phyloP scores from a whole-genome alignment of 2,888 invertebrate species.

The Limnephilus marmoratus region DNA sequence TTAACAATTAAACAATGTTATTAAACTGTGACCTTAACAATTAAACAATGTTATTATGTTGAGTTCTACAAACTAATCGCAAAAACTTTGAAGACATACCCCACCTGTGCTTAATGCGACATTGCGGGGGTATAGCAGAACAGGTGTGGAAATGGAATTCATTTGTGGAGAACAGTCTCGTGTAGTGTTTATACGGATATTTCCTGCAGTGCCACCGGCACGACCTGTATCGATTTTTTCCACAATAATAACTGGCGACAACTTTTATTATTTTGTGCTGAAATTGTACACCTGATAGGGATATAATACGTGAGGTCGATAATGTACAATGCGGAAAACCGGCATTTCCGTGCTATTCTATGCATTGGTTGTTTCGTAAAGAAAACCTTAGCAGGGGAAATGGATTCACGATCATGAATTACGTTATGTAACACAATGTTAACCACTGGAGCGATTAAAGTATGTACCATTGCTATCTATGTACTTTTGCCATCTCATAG shows the following conservation, averaged over 20 bases:
- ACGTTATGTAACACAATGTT: too few relatives aligned
- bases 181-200: constrained; percentile 8
- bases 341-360: background rate
- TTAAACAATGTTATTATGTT: background rate
- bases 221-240: constrained; percentile 2
- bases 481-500: too few relatives aligned
- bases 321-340: background rate
- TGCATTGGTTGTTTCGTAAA: background rate
- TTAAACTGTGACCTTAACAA: too few relatives aligned
- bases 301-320: constrained; percentile 2
- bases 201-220: background rate
- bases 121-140: background rate
- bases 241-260: background rate
- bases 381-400: background rate
- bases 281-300: background rate
- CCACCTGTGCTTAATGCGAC: background rate
- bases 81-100: background rate
- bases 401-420: background rate
- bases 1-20: too few relatives aligned
- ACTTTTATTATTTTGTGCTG: background rate
- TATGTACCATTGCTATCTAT: too few relatives aligned
- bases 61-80: background rate
- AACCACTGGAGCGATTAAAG: too few relatives aligned
- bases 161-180: constrained; percentile 2
- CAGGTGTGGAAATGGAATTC: constrained; percentile 27